Conservation (phyloP, 2,113 vertebrate genomes). For the Onychostoma macrolepis region DNA sequence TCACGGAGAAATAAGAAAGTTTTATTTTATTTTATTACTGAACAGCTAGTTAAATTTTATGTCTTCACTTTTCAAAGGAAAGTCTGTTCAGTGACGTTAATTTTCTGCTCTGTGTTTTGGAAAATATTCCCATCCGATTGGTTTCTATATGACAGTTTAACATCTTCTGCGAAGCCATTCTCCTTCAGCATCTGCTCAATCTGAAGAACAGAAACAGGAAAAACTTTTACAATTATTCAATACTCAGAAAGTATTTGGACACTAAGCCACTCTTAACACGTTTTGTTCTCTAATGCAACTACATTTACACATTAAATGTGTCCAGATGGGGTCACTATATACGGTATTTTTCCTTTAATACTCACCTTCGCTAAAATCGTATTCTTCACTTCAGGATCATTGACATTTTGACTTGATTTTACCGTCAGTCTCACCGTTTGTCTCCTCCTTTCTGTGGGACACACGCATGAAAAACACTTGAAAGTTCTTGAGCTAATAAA, state of each 20-base stretch:
- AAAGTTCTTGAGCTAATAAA: background rate
- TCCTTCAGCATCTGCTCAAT: conserved; percentile 24
- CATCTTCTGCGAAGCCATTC: background rate
- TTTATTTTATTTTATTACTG: no score
- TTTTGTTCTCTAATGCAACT: background rate
- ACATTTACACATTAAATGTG: background rate
- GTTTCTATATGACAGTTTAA: background rate
- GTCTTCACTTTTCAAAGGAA: background rate
- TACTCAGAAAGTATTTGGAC: background rate
- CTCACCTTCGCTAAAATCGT: background rate
- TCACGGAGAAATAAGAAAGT: no score
- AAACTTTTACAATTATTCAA: background rate
- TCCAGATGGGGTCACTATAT: background rate
- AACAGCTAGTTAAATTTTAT: background rate
- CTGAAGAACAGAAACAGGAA: conserved; percentile 32
- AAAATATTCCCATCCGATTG: conserved; percentile 43
- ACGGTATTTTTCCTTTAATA: background rate
- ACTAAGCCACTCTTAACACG: no score
- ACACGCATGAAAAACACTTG: background rate
- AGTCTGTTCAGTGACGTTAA: background rate
- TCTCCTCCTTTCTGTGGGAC: background rate
- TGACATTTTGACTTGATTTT: background rate
- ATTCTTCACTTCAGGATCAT: background rate
- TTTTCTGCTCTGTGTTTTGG: background rate
- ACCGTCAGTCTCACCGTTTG: background rate